Evolutionary conservation across 2,113 vertebrate species (phyloP), one percentile per base, ranked within the genome.

Genomic region (Micronycteris hirsuta): DNA sequence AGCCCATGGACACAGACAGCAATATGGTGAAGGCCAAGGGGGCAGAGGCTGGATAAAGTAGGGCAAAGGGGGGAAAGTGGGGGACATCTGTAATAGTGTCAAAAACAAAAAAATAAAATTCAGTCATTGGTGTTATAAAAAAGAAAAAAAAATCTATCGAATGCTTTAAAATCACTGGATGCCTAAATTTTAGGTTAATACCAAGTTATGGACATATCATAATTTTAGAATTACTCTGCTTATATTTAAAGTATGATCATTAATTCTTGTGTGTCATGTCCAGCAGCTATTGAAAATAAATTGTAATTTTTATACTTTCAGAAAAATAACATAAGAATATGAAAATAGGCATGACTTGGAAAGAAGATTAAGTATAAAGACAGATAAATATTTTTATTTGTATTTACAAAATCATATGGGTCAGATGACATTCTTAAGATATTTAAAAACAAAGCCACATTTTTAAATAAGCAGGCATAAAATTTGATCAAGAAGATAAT

Each of bases 181-280:
- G 24, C 31, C 38, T 90, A 96, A 84, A 80, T 86, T 91, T 77
- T 26, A 85, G 47, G 12, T 63, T 96, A 96, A 93, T 93, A 86
- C 20, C 28, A 82, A 84, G 33, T 52, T 49, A 74, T 70, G 38
- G 86, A 24, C 26, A 70, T 83, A 93, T 76, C 4, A 38, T 86
- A 77, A 38, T 91, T 93, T 68, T 81, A 78, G 43, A 91, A 70
- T 78, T 43, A 77, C 61, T 70, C 85, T 67, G 15, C 15, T 49
- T 68, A 65, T 73, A 10, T 94, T 96, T 95, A 96, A 78, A 71
- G 3, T 52, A 68, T 86, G 20, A 52, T 70, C 17, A 95, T 93
- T 86, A 63, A 74, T 68, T 85, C 52, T 71, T 81, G 0, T 78
- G 38, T 94, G 47, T 92, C 47, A 15, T 74, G 65, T 31, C 67